Percentiles rank a stretch among this genome's conserved stretches.
Conservation (phyloP, 2,113 vertebrate species). For the Chelonoidis abingdonii region DNA sequence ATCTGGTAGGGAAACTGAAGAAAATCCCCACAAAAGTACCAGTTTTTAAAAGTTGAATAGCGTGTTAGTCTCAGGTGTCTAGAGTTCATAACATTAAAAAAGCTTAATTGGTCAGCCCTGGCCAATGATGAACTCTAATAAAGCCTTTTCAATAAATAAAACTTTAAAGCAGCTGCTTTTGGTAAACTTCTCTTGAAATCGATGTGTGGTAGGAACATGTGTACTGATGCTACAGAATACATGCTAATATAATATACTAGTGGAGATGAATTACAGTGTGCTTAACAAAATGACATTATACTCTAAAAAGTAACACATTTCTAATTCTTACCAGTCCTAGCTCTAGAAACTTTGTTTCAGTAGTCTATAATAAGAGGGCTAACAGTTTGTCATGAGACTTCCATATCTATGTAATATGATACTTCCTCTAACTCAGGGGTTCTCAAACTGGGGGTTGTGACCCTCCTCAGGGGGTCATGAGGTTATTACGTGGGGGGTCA, state of each 20-base stretch:
- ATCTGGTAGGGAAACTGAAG: background rate
- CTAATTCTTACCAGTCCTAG: background rate
- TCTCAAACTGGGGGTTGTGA: too few relatives aligned
- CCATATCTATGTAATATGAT: slow-evolving; percentile 25
- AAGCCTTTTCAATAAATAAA: background rate
- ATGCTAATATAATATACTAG: background rate
- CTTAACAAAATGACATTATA: background rate
- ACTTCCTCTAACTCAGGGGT: background rate
- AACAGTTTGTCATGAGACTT: background rate
- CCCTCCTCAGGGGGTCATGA: too few relatives aligned
- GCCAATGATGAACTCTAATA: background rate
- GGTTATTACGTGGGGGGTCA: too few relatives aligned
- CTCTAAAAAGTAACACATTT: background rate
- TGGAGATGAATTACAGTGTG: background rate
- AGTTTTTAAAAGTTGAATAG: background rate
- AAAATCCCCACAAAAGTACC: background rate
- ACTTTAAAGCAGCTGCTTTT: background rate
- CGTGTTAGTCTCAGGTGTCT: accelerated
- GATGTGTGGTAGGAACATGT: background rate
- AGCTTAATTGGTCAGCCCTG: background rate
- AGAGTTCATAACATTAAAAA: background rate
- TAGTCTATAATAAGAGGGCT: background rate
- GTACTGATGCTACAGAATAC: background rate
- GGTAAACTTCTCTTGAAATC: background rate
- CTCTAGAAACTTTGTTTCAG: background rate